Conservation (phyloP, 2,113 vertebrate species). For the Channa argus region DNA sequence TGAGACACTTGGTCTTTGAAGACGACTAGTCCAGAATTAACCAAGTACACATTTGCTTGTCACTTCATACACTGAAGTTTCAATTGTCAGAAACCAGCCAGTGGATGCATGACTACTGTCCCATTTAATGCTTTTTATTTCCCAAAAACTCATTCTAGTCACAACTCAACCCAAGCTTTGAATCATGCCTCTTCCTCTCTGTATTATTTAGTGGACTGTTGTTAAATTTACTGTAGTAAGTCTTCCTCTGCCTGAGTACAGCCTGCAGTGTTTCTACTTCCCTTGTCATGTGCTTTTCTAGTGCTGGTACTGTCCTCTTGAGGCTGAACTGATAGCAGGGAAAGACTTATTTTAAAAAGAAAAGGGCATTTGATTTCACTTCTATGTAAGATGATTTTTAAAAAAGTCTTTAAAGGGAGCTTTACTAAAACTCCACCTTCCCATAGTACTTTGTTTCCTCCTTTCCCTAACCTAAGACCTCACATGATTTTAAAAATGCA, state of each 20-base stretch:
- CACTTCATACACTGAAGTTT: constrained; percentile 53
- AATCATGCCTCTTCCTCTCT: constrained; percentile 80
- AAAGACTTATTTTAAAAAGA: constrained; percentile 76
- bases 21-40: constrained; percentile 29
- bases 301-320: constrained; percentile 77
- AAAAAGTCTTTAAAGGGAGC: constrained; percentile 82
- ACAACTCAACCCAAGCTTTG: constrained; percentile 66
- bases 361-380: constrained; percentile 86
- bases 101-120: constrained; percentile 81
- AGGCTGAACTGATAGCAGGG: constrained; percentile 78
- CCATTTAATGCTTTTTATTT: constrained; percentile 57
- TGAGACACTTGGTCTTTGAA: constrained; percentile 20
- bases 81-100: constrained; percentile 52
- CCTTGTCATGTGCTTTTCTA: constrained; percentile 72
- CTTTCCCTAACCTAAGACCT: constrained; percentile 82
- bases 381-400: constrained; percentile 76
- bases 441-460: constrained; percentile 75
- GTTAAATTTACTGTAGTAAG: constrained; percentile 86
- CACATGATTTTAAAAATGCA: constrained; percentile 86
- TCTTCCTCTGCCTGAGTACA: constrained; percentile 82
- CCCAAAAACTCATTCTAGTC: constrained; percentile 30
- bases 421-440: constrained; percentile 79
- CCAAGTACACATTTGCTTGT: constrained; percentile 54
- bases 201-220: constrained; percentile 80
- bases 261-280: constrained; percentile 75